Base-by-base conservation (phyloP, 2,113 vertebrate genomes). In the Aythya baeri region DNA sequence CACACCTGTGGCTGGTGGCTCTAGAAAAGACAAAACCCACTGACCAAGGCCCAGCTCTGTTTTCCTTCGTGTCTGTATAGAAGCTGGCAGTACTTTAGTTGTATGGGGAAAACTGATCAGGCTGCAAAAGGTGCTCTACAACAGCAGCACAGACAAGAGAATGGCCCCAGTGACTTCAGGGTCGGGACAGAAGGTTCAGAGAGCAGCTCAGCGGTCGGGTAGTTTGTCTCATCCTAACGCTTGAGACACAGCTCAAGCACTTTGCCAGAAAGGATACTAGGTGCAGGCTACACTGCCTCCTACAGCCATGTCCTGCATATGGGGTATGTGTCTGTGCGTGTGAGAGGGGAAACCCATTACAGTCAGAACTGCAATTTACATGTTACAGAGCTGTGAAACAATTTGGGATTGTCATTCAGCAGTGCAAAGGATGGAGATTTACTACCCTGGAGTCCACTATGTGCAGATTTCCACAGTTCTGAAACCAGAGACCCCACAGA, bases 361-460 rank as follows among this genome's bases (percentile, higher is more conserved):
- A 5, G 54, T 41, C 27, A 29, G 71, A 20, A 1, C 22, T 7
- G 25, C 55, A 1, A 59, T 57, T 29, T 68, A 80, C 12, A 0
- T 36, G 61, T 74, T 78, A 83, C 88, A 55, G 77, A 79, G 86
- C 77, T 18, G n/a, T 22, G 74, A 85, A 91, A 96, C 86, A 52
- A 95, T 82, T 85, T 70, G 78, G 88, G 81, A 52, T 34, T 91
- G 95, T 76, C 94, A 87, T 17, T 88, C 81, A 49, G 71, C 46
- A 2, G 55, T 6, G 36, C 0, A 0, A 46, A 89, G 50, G n/a
- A 71, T 43, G 70, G 83, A 91, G 92, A 96, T 93, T 96, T 92
- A 94, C 88, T 76, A 88, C 59, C 11, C 54, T 38, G 0, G 4
- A 85, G 67, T 73, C 75, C 59, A 79, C 66, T 22, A 1, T 8